phyloP scores from a whole-genome alignment of 2,797 vertebrate genomes.

The Dendrocincla tyrannina region DNA sequence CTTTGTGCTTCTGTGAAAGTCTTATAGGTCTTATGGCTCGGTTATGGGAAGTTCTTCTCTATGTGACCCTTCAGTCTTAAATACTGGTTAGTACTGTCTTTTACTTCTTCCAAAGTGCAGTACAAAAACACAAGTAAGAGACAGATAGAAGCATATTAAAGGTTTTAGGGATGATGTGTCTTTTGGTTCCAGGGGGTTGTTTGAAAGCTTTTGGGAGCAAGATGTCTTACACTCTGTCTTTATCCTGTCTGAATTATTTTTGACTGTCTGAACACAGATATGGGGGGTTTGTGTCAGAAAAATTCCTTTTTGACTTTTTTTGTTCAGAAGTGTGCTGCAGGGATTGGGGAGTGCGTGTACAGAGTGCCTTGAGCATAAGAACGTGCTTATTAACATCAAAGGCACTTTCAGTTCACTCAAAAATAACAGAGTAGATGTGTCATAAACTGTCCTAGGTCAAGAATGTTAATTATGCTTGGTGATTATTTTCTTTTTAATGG shows the following conservation, averaged over 20 bases:
- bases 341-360: neutral
- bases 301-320: neutral
- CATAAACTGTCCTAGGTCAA: neutral
- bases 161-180: neutral
- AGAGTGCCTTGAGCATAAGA: neutral
- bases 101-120: neutral
- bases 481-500: neutral
- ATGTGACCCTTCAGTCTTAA: neutral
- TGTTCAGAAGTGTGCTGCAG: neutral
- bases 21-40: fast-evolving
- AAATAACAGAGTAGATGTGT: neutral
- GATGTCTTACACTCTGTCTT: neutral
- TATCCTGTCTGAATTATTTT: neutral
- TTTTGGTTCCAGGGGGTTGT: neutral
- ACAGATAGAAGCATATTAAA: neutral
- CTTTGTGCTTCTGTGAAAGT: neutral
- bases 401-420: neutral
- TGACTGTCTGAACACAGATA: neutral
- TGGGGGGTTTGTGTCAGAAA: neutral
- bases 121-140: neutral
- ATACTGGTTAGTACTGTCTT: neutral
- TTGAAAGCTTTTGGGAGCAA: neutral
- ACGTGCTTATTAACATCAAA: conserved; percentile 6
- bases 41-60: neutral
- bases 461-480: conserved; percentile 14